These are phyloP conservation scores for Takifugu ocellatus DNA, from an alignment of 2,797 vertebrate genomes.

Conservation along the genomic window DNA sequence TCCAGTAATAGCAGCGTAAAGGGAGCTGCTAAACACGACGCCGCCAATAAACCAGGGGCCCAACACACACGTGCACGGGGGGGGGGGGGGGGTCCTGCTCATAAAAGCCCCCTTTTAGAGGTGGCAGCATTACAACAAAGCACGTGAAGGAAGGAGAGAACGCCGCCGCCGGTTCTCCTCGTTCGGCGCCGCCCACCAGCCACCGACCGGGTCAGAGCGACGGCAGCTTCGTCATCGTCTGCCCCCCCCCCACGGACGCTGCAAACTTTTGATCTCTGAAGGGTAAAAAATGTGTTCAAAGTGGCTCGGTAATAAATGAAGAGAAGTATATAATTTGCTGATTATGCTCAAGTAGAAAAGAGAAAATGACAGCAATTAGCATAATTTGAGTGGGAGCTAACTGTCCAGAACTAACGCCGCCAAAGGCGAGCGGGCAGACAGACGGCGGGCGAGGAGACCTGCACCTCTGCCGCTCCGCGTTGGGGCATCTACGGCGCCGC, in stretches of 20 bases:
- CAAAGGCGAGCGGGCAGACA: constrained; percentile 80
- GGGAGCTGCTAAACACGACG: constrained; percentile 68
- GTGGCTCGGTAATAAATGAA: constrained; percentile 68
- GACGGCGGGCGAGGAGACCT: constrained; percentile 63
- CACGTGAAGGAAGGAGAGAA: no score
- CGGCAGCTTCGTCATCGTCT: no score
- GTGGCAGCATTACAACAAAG: background rate
- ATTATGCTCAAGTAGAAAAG: constrained; percentile 78
- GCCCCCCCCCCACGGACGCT: constrained; percentile 12
- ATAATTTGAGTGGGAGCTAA: constrained; percentile 83
- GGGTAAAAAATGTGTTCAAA: constrained; percentile 69
- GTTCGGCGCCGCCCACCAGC: background rate
- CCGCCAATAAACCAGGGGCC: constrained; percentile 67
- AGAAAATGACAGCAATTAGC: constrained; percentile 82
- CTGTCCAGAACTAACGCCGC: constrained; percentile 83
- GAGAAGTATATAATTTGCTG: constrained; percentile 77
- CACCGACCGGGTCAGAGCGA: background rate
- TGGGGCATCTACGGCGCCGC: constrained; percentile 44
- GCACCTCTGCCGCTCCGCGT: constrained; percentile 54
- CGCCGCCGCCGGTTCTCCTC: no score
- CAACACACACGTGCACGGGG: constrained; percentile 19
- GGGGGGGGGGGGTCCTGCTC: constrained; percentile 15
- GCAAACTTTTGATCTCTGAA: constrained; percentile 66
- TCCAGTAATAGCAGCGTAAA: constrained; percentile 76
- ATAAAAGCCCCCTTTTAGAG: constrained; percentile 11